Percentiles rank a stretch among this genome's conserved stretches.
Conservation (phyloP, 2,113 vertebrate genomes). For the Sinocyclocheilus grahami region DNA sequence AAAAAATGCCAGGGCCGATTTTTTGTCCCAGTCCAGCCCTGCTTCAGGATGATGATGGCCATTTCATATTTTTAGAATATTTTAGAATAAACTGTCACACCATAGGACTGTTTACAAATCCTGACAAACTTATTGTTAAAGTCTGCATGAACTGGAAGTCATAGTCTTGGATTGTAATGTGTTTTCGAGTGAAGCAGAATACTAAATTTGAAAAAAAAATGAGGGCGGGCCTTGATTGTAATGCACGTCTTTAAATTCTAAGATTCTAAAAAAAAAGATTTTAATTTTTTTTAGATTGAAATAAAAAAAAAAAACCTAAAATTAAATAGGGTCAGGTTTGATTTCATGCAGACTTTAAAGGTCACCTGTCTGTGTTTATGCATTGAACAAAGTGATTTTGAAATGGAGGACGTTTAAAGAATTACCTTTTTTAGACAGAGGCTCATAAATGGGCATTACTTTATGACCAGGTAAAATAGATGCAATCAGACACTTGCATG, state of each 20-base stretch:
- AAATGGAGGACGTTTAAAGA: not conserved
- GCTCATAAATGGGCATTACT: conserved; percentile 43
- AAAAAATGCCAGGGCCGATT: too few species aligned
- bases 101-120: not conserved
- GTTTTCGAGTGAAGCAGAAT: not conserved
- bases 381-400: not conserved
- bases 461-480: conserved; percentile 68
- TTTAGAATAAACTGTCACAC: not conserved
- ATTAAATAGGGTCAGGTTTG: not conserved
- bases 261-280: too few species aligned
- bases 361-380: not conserved
- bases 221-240: not conserved
- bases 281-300: too few species aligned
- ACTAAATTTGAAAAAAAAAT: not conserved
- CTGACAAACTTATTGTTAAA: not conserved
- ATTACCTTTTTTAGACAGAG: conserved; percentile 24
- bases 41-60: not conserved
- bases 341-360: not conserved
- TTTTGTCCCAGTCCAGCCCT: too few species aligned
- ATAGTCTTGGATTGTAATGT: not conserved
- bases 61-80: not conserved
- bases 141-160: not conserved
- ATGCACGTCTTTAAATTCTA: not conserved
- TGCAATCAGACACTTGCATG: conserved; percentile 71
- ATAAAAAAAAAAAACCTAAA: not conserved